Percentiles rank a stretch among this genome's conserved stretches.
Conservation (phyloP, 2,797 vertebrate genomes). For the Fringilla coelebs region DNA sequence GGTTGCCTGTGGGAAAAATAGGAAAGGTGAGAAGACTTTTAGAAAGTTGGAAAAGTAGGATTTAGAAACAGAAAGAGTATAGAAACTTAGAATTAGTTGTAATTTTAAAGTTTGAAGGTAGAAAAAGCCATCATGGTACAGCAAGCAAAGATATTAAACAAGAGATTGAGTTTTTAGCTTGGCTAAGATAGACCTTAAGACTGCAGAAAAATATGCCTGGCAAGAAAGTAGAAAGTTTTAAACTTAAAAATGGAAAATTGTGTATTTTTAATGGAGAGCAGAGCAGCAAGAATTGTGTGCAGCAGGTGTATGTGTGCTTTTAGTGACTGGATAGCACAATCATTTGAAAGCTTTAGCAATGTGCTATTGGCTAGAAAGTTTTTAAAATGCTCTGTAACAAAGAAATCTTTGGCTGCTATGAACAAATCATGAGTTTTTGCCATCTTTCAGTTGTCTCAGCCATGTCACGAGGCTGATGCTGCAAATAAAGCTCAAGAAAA, state of each 20-base stretch:
- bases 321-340: not conserved
- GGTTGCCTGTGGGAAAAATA: not conserved
- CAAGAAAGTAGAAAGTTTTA: not conserved
- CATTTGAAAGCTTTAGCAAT: not conserved
- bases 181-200: not conserved
- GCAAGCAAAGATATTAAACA: not conserved
- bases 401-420: not conserved
- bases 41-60: not conserved
- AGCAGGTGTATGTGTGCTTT: not conserved
- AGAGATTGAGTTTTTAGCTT: not conserved
- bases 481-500: not conserved
- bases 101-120: not conserved
- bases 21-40: not conserved
- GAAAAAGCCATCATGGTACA: not conserved
- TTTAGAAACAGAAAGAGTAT: not conserved
- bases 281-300: not conserved
- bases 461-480: not conserved
- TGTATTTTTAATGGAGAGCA: not conserved
- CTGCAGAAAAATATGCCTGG: not conserved
- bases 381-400: not conserved
- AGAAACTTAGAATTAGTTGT: not conserved
- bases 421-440: not conserved
- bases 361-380: not conserved
- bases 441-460: not conserved
- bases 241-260: not conserved